A percentile compares a stretch with the other conserved stretches of the same genome.
These are phyloP conservation scores for Stichodactyla mertensii DNA, from an alignment of 64 coral and sea anemone genomes.

Conservation along the genomic window DNA sequence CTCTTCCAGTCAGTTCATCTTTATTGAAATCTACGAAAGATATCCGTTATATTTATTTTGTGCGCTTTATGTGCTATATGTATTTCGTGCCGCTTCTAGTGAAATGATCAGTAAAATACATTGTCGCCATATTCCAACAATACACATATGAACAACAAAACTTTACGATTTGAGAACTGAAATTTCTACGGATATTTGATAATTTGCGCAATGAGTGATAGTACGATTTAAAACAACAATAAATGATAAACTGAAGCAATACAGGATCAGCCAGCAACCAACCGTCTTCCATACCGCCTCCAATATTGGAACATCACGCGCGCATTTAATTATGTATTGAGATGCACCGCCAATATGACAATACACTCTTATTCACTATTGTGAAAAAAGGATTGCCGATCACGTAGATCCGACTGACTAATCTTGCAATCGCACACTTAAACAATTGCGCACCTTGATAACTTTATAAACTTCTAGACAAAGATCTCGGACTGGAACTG, in stretches of 20 bases:
- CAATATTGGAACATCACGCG: background rate
- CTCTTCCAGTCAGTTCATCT: background rate
- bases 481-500: background rate
- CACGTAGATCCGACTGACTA: background rate
- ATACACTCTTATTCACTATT: background rate
- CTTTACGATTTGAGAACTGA: no score
- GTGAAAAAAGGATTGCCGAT: background rate
- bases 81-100: background rate
- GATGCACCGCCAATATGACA: background rate
- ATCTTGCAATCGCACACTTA: background rate
- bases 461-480: background rate
- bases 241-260: background rate
- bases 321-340: background rate
- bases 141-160: no score
- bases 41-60: background rate
- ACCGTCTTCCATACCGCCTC: background rate
- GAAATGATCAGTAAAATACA: background rate
- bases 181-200: background rate
- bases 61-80: background rate
- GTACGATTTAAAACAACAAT: background rate
- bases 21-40: background rate
- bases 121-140: background rate
- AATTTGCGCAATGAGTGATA: background rate
- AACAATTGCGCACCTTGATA: background rate
- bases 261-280: background rate